Evolutionary conservation across 1,140 invertebrate species (phyloP), one percentile per base, ranked within the genome.

Genomic region (Protaetia brevitarsis): DNA sequence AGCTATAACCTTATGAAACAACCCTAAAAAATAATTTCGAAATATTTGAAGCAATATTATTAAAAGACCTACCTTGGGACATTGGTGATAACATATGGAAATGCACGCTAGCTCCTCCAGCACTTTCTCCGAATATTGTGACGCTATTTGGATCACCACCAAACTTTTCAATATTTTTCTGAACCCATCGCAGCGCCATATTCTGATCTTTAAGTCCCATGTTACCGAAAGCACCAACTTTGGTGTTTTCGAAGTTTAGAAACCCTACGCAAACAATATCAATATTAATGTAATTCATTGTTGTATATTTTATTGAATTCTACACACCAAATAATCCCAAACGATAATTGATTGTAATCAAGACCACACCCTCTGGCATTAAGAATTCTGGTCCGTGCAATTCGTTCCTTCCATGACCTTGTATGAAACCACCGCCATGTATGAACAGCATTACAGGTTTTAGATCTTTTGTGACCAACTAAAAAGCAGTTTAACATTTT

Each of bases 381-480:
- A 90, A 70, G 74, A 83, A 89, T 74, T 91, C 82, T 69, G 88
- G 82, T 27, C 86, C 81, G 63, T 79, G 83, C 0, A 83, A 30
- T 21, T 78, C 72, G 10, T 80, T 74, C 21, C 84, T 76, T n/a
- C 82, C 84, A 5, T 83, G 82, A 11, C 86, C 87, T 3, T 69
- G 68, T 13, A 80, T 77, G 70, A 84, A 89, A 1, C 76, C 83
- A 64, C 88, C 88, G n/a, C 85, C 85, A 66, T 89, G 85, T 13
- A 89, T 81, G 71, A 78, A 89, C 0, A 90, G 82, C 82, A 89
- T 85, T 0, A 88, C 86, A 1, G 87, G 80, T 64, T 75, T 29
- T 0, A 62, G 36, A 19, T 11, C 36, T 6, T 62, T 31, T 2
- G 60, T 62, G 1, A 16, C 2, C 8, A 62, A 2, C 60, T 59